Conservation (phyloP, 2,888 invertebrate species). For the Lycia hirtaria region DNA sequence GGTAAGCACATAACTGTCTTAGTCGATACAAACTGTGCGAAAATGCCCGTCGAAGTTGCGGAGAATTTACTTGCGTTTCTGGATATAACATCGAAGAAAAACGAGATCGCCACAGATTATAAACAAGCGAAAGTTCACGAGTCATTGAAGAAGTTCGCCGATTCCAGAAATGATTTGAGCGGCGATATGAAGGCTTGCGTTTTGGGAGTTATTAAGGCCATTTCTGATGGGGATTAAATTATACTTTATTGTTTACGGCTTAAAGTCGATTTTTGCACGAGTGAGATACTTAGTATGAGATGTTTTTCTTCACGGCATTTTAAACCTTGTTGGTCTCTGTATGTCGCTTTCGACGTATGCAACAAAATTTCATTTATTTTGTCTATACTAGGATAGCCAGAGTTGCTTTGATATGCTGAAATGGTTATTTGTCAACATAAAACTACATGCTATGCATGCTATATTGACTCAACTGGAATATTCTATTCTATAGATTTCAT, state of each 20-base stretch:
- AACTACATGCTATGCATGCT: no score
- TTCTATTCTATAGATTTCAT: no score
- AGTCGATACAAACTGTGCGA: slow-evolving; percentile 76
- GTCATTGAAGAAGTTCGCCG: slow-evolving; percentile 64
- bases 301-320: neutral
- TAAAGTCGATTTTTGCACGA: slow-evolving; percentile 12
- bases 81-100: slow-evolving; percentile 72
- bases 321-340: neutral
- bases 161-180: slow-evolving; percentile 64
- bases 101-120: slow-evolving; percentile 64
- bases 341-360: neutral
- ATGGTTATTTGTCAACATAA: neutral
- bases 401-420: neutral
- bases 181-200: slow-evolving; percentile 61
- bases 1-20: slow-evolving; percentile 79
- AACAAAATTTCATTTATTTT: neutral
- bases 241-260: slow-evolving; percentile 29
- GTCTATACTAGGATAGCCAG: neutral
- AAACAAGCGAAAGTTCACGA: slow-evolving; percentile 67
- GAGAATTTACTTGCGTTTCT: slow-evolving; percentile 81
- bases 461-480: no score
- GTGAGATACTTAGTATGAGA: neutral
- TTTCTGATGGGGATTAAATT: slow-evolving; percentile 52
- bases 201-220: slow-evolving; percentile 51
- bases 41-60: slow-evolving; percentile 78